phyloP scores from a whole-genome alignment of 2,113 vertebrate species.

The Chlamydotis undulata region DNA sequence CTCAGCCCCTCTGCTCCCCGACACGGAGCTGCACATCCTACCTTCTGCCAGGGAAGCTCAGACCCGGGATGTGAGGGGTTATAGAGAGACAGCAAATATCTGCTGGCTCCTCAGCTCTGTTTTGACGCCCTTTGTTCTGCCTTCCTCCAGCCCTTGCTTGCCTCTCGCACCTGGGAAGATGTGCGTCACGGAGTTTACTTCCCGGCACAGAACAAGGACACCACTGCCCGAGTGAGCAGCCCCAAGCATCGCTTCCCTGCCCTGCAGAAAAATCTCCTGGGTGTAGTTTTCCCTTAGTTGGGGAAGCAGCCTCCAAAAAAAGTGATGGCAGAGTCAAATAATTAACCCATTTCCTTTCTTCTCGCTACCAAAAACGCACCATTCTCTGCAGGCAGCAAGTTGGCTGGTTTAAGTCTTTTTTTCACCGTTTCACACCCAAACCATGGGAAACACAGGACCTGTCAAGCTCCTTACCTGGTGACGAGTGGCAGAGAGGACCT shows the following conservation, averaged over 20 bases:
- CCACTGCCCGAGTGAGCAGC: neutral
- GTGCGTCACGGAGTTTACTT: neutral
- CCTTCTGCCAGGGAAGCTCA: neutral
- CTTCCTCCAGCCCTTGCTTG: neutral
- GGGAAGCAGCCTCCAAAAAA: neutral
- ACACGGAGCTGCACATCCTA: neutral
- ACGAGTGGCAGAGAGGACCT: neutral
- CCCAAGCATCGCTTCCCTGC: neutral
- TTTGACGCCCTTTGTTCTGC: neutral
- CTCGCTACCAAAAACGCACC: neutral
- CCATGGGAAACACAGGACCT: neutral
- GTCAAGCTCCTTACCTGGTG: neutral
- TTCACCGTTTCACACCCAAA: slow-evolving; percentile 5
- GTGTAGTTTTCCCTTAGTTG: neutral
- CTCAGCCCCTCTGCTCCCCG: neutral
- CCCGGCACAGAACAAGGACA: neutral
- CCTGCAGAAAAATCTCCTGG: neutral
- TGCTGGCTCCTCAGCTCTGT: neutral
- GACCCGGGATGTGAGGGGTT: neutral
- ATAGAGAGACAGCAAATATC: neutral
- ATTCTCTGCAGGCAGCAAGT: slow-evolving; percentile 32
- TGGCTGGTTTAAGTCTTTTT: neutral
- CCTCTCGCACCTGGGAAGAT: neutral
- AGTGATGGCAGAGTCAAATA: neutral
- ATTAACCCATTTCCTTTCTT: neutral